These are phyloP conservation scores for Lota lota DNA, from an alignment of 2,113 vertebrate species.

Conservation along the genomic window DNA sequence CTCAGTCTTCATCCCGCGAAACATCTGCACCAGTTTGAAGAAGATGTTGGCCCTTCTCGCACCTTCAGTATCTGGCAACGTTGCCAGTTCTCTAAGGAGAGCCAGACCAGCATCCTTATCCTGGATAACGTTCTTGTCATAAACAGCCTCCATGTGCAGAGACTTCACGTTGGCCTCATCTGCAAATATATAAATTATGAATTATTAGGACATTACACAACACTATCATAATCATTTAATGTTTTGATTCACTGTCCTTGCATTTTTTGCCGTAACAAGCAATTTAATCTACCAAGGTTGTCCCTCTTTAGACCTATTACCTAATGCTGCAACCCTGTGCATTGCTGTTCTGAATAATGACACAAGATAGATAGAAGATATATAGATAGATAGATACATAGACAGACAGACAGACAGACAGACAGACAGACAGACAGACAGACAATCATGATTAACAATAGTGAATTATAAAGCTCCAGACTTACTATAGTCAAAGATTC, in stretches of 20 bases:
- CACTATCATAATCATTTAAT: too few relatives aligned
- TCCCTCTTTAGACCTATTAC: too few relatives aligned
- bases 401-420: neutral
- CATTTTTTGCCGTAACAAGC: too few relatives aligned
- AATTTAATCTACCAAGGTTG: too few relatives aligned
- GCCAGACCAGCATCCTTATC: conserved; percentile 74
- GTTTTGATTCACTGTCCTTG: too few relatives aligned
- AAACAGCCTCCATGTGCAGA: conserved; percentile 78
- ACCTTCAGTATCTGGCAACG: conserved; percentile 71
- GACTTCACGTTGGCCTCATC: conserved; percentile 64
- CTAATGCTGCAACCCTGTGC: too few relatives aligned
- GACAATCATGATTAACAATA: too few relatives aligned
- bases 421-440: too few relatives aligned
- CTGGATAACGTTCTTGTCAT: conserved; percentile 66
- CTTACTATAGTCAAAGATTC: conserved; percentile 82
- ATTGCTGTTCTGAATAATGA: neutral
- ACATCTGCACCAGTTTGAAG: conserved; percentile 78
- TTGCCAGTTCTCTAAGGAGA: conserved; percentile 78
- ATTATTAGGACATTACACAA: too few relatives aligned
- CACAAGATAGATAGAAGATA: neutral
- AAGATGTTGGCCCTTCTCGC: conserved; percentile 83
- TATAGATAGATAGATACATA: neutral
- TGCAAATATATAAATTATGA: conserved; percentile 39
- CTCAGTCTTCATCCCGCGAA: conserved; percentile 77
- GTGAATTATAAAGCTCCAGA: too few relatives aligned